phyloP scores from a whole-genome alignment of 2,888 invertebrate species.

The Coecobrya sp. region DNA sequence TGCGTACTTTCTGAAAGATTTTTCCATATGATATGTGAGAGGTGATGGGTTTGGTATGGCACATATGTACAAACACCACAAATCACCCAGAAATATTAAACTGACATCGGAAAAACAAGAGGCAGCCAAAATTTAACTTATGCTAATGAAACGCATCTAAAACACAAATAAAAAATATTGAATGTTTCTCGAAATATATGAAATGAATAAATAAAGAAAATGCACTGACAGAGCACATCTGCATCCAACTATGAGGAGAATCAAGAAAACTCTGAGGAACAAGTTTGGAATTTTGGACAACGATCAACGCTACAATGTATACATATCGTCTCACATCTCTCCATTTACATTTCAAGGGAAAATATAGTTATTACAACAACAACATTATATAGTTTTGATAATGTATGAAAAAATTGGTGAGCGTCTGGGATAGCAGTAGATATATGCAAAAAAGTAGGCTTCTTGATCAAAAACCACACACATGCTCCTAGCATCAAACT shows the following conservation, averaged over 20 bases:
- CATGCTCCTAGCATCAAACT: background rate
- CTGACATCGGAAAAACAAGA: constrained; percentile 41
- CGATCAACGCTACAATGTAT: background rate
- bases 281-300: constrained; percentile 24
- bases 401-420: background rate
- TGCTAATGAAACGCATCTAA: constrained; percentile 61
- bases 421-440: background rate
- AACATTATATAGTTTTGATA: background rate
- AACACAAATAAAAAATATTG: constrained; percentile 3
- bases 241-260: background rate
- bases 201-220: constrained; percentile 2
- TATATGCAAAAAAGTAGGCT: background rate
- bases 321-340: background rate
- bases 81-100: constrained; percentile 59
- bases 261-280: background rate
- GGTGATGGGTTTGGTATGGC: constrained; percentile 54
- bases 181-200: background rate
- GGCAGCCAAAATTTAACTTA: constrained; percentile 49
- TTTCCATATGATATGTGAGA: constrained; percentile 39
- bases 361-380: constrained; percentile 18
- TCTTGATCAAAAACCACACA: background rate
- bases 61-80: constrained; percentile 62
- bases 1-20: background rate
- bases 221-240: constrained; percentile 29
- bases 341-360: constrained; percentile 25